Evolutionary conservation across 2,113 vertebrate genomes (phyloP).

Genomic region (Mystacornis crossleyi): DNA sequence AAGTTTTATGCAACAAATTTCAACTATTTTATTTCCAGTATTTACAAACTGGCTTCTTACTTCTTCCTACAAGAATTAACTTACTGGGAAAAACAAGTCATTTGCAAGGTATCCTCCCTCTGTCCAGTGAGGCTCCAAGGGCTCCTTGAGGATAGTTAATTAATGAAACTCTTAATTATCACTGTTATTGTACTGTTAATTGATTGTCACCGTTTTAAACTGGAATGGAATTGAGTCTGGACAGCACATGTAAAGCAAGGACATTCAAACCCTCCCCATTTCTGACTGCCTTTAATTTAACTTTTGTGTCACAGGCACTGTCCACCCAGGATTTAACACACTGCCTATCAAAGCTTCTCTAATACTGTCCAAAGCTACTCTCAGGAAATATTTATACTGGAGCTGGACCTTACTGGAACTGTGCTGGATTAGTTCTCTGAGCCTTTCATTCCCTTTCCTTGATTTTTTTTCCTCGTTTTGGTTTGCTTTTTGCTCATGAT

Average conservation of each 20-base stretch:
- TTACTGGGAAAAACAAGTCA: neutral
- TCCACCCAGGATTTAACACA: neutral
- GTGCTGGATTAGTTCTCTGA: neutral
- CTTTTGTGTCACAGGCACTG: neutral
- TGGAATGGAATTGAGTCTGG: neutral
- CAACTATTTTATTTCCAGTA: neutral
- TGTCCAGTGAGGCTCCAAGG: neutral
- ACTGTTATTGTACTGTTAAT: neutral
- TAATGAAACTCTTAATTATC: neutral
- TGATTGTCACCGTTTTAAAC: neutral
- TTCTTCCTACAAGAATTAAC: neutral
- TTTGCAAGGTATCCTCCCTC: neutral
- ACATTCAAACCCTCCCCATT: neutral
- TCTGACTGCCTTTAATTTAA: neutral
- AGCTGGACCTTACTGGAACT: neutral
- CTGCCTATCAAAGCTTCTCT: neutral
- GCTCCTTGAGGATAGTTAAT: neutral
- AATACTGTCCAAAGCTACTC: neutral
- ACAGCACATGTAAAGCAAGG: neutral
- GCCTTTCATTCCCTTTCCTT: neutral
- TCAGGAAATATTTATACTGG: neutral
- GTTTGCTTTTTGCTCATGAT: neutral
- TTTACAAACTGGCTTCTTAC: neutral
- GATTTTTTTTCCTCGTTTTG: fast-evolving
- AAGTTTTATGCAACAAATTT: neutral